phyloP scores from a whole-genome alignment of 64 coral and sea anemone genomes.

The Stichodactyla helianthus region DNA sequence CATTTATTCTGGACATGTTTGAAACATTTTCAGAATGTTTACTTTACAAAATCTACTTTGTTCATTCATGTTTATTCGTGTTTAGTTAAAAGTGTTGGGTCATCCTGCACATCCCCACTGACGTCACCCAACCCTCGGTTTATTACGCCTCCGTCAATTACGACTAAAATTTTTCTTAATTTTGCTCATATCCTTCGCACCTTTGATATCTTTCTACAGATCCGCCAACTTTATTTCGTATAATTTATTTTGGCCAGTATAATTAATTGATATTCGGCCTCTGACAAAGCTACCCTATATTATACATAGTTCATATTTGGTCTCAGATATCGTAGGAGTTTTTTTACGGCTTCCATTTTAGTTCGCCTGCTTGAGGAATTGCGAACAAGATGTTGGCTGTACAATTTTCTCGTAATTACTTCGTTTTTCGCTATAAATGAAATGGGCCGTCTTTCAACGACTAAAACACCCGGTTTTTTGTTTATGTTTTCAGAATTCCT shows the following conservation, averaged over 20 bases:
- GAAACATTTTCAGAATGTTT: neutral
- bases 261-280: neutral
- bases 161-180: neutral
- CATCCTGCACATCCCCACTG: neutral
- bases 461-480: too few species aligned
- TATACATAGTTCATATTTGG: too few species aligned
- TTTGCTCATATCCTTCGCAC: neutral
- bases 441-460: too few species aligned
- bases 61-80: neutral
- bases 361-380: too few species aligned
- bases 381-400: too few species aligned
- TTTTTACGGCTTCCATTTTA: too few species aligned
- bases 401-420: too few species aligned
- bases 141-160: neutral
- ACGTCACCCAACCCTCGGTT: neutral
- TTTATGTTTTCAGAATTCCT: too few species aligned
- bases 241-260: neutral
- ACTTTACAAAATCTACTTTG: neutral
- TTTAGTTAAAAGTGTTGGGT: neutral
- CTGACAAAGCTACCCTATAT: too few species aligned
- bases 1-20: too few species aligned
- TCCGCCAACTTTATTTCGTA: neutral
- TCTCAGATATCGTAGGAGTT: too few species aligned
- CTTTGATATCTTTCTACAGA: neutral
- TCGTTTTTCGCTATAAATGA: too few species aligned